Percentiles rank a stretch among this genome's conserved stretches.
These are phyloP conservation scores for Mormyrus iriodes DNA, from an alignment of 2,113 vertebrate species.

Conservation along the genomic window DNA sequence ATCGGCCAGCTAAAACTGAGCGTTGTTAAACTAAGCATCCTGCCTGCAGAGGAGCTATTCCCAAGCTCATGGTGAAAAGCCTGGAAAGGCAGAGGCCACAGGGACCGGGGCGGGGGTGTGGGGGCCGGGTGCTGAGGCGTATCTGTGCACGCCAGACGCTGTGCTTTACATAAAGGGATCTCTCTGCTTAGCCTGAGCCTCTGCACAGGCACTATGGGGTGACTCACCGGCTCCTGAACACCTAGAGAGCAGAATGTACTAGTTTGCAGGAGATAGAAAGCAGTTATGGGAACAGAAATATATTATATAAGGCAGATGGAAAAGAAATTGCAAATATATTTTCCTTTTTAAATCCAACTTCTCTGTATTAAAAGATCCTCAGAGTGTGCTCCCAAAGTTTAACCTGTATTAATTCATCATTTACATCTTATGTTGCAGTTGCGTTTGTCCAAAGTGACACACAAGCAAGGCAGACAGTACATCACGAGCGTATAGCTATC, in stretches of 20 bases:
- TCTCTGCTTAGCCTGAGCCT: neutral
- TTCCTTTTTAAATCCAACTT: neutral
- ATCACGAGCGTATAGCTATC: neutral
- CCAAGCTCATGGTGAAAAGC: neutral
- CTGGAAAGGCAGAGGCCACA: neutral
- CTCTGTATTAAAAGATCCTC: neutral
- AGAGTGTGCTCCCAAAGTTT: neutral
- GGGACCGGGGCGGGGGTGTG: neutral
- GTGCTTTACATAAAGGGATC: neutral
- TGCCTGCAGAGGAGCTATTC: neutral
- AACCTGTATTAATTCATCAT: neutral
- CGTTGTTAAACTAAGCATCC: neutral
- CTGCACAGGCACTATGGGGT: neutral
- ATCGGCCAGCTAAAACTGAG: neutral
- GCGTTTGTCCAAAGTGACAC: neutral
- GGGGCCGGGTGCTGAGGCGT: neutral
- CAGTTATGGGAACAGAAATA: neutral
- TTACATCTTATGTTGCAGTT: neutral
- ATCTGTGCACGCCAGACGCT: neutral
- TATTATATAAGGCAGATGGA: neutral
- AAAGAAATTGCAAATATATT: neutral
- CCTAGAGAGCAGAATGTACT: neutral
- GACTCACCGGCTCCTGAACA: neutral
- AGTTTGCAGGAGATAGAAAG: neutral
- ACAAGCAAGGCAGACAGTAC: neutral